phyloP scores from a whole-genome alignment of 2,113 vertebrate genomes.

The Brachyistius frenatus region DNA sequence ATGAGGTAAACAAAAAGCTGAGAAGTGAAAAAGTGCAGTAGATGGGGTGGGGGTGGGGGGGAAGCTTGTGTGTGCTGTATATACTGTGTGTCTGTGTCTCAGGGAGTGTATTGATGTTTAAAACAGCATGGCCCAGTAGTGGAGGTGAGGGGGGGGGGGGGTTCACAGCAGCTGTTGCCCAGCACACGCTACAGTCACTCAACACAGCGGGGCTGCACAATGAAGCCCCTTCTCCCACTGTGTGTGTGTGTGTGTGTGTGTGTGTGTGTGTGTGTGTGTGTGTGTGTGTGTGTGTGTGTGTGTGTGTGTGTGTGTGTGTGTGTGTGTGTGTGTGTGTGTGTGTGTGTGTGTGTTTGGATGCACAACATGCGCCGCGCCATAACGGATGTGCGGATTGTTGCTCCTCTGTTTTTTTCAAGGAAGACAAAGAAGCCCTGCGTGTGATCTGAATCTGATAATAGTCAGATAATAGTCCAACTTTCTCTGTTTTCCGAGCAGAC shows the following conservation, averaged over 20 bases:
- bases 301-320: slow-evolving; percentile 39
- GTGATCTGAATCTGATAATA: neutral
- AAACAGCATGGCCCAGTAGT: slow-evolving; percentile 55
- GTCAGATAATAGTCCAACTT: slow-evolving; percentile 15
- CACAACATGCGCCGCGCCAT: slow-evolving; percentile 38
- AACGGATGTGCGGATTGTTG: slow-evolving; percentile 61
- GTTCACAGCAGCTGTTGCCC: slow-evolving; percentile 84
- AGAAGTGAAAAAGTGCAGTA: neutral
- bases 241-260: slow-evolving; percentile 36
- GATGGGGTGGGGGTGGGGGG: neutral
- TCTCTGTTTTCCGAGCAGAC: slow-evolving; percentile 6
- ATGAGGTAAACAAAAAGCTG: neutral
- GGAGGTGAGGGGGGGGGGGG: slow-evolving; percentile 40
- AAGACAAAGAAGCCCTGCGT: slow-evolving; percentile 43
- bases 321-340: slow-evolving; percentile 36
- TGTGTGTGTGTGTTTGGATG: slow-evolving; percentile 29
- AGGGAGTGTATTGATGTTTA: slow-evolving; percentile 46
- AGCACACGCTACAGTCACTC: slow-evolving; percentile 86
- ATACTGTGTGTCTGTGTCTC: slow-evolving; percentile 15
- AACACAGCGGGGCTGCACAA: slow-evolving; percentile 83
- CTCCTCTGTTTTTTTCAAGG: slow-evolving; percentile 38
- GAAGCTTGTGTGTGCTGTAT: slow-evolving; percentile 6
- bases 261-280: slow-evolving; percentile 31
- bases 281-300: slow-evolving; percentile 44
- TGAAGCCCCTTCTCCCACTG: slow-evolving; percentile 79